Evolutionary conservation across 2,888 invertebrate species (phyloP).

Genomic region (Hylaea fasciaria): DNA sequence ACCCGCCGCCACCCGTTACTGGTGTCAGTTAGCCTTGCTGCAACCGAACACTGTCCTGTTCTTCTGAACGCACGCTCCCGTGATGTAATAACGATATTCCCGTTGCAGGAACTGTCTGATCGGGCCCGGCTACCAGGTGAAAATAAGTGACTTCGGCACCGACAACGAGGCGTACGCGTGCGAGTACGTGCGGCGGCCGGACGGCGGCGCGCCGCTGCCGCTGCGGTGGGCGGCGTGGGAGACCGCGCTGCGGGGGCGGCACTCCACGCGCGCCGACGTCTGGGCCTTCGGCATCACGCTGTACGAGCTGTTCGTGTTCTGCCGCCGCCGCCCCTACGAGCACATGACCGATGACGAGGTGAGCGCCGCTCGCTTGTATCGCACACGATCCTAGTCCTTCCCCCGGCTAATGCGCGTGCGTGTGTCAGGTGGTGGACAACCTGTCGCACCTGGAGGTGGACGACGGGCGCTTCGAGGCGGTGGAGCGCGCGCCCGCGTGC

Average conservation of each 20-base stretch:
- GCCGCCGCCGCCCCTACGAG: conserved; percentile 91
- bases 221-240: conserved; percentile 97
- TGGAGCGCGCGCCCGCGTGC: conserved; percentile 88
- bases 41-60: no score
- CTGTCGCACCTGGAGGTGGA: conserved; percentile 88
- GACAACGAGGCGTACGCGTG: conserved; percentile 91
- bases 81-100: no score
- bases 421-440: conserved; percentile 89
- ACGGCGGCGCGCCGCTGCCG: conserved; percentile 90
- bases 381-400: no score
- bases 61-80: no score
- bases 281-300: conserved; percentile 96
- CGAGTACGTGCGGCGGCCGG: conserved; percentile 89
- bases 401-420: background rate
- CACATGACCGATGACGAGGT: conserved; percentile 91
- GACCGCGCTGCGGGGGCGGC: conserved; percentile 89
- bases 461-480: conserved; percentile 85
- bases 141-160: conserved; percentile 94
- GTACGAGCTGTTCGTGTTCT: conserved; percentile 93
- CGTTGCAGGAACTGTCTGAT: conserved; percentile 91
- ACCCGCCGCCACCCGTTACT: no score
- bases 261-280: conserved; percentile 95
- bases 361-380: no score
- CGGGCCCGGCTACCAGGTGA: conserved; percentile 92
- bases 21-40: no score